Base-by-base conservation (phyloP, 2,888 invertebrate species). In the Unio pictorum region DNA sequence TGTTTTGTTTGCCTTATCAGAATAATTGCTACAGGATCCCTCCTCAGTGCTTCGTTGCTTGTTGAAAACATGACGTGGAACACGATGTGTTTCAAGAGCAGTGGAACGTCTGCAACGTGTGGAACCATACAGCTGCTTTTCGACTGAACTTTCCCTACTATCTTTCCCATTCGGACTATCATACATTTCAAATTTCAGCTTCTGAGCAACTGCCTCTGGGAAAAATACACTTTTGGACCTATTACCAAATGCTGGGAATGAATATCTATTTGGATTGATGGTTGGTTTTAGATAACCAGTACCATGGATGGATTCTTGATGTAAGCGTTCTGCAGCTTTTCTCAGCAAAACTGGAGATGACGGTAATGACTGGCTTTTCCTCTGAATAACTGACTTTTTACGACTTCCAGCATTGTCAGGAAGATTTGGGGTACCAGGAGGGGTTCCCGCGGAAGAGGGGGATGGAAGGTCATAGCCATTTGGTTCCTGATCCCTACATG, bases 391-490 rank as follows among this genome's bases (percentile, higher is more conserved):
- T 54, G 66, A 20, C 66, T 23, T 54, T 56, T 57, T 17, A 60
- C 20, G 20, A 23, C 59, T 28, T 57, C 54, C n/a, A 55, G 34
- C 30, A 28, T 54, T 55, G 60, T 69, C 69, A 45, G 76, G 70
- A 61, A 76, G 66, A 17, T 78, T 78, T 26, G 88, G 88, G 0
- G 86, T 86, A 67, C 83, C 83, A 3, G 89, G 88, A 15, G 89
- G 87, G 3, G 88, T 87, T 23, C 74, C 70, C 5, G 84, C 81
- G 30, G 78, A 81, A 7, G 83, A 79, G 60, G 95, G 94, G 1
- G 94, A 94, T 2, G 95, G 94, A 81, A 95, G 91, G 86, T 95
- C 95, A 85, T 94, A 93, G 88, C 71, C 67, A 57, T 74, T 64
- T 15, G 73, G 73, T 55, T 78, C 73, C 58, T 73, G 75, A 66